Evolutionary conservation across 2,113 vertebrate species (phyloP).

Genomic region (Oncorhynchus mykiss): DNA sequence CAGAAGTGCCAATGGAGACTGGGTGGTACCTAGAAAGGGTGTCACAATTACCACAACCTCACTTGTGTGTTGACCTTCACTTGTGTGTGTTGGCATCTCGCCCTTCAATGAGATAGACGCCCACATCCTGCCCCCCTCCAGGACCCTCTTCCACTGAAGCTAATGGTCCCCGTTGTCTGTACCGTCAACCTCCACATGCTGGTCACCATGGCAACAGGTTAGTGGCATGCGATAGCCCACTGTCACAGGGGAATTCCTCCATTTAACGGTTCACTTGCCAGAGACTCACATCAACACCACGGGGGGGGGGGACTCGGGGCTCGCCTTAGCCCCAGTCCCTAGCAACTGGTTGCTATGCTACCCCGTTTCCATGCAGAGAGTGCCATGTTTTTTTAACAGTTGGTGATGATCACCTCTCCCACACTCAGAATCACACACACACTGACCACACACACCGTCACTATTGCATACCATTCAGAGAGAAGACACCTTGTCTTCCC

Average conservation of each 20-base stretch:
- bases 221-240: conserved; percentile 8
- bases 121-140: conserved; percentile 6
- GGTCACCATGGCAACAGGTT: conserved; percentile 35
- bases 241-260: conserved; percentile 32
- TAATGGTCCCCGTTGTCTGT: background rate
- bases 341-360: conserved; percentile 38
- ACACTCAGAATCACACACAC: conserved; percentile 10
- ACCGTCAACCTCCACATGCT: conserved; percentile 15
- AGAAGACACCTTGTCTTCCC: too few relatives aligned
- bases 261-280: conserved; percentile 7
- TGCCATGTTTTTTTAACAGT: background rate
- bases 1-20: background rate
- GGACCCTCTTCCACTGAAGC: conserved; percentile 7
- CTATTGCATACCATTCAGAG: background rate
- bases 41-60: background rate
- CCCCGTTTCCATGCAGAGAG: conserved; percentile 32
- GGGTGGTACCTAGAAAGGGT: background rate
- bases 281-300: conserved; percentile 16
- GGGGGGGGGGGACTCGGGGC: conserved; percentile 7
- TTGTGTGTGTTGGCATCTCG: background rate
- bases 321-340: conserved; percentile 26
- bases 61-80: background rate
- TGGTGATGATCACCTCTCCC: conserved; percentile 20
- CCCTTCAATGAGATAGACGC: background rate
- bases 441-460: conserved; percentile 8